Evolutionary conservation across 2,113 vertebrate genomes (phyloP).

Genomic region (Poecile atricapillus): DNA sequence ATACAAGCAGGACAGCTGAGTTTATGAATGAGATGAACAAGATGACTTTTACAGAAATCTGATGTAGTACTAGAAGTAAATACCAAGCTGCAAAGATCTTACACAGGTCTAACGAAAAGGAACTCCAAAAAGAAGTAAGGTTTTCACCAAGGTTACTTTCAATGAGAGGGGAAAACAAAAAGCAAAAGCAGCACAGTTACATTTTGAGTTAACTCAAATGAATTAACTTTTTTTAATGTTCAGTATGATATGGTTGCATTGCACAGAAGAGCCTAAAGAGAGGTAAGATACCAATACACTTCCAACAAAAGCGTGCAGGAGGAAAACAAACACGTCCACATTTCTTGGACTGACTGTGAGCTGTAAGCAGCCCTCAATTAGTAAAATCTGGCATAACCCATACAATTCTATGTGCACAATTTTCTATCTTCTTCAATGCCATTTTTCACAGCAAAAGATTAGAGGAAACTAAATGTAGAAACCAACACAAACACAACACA

Average conservation of each 20-base stretch:
- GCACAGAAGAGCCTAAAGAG: background rate
- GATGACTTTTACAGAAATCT: background rate
- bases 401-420: background rate
- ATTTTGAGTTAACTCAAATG: background rate
- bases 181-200: background rate
- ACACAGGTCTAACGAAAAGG: background rate
- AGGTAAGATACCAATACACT: background rate
- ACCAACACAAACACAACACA: accelerated
- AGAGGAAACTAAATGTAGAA: background rate
- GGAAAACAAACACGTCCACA: background rate
- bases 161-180: background rate
- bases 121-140: background rate
- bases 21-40: background rate
- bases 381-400: background rate
- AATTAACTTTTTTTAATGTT: background rate
- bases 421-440: background rate
- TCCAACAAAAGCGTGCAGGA: background rate
- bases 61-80: background rate
- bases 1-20: background rate
- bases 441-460: background rate
- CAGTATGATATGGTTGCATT: accelerated
- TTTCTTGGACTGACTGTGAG: background rate
- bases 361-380: background rate
- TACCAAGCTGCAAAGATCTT: background rate
- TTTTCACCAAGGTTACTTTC: background rate